phyloP scores from a whole-genome alignment of 2,113 vertebrate genomes.

The Geococcyx californianus region DNA sequence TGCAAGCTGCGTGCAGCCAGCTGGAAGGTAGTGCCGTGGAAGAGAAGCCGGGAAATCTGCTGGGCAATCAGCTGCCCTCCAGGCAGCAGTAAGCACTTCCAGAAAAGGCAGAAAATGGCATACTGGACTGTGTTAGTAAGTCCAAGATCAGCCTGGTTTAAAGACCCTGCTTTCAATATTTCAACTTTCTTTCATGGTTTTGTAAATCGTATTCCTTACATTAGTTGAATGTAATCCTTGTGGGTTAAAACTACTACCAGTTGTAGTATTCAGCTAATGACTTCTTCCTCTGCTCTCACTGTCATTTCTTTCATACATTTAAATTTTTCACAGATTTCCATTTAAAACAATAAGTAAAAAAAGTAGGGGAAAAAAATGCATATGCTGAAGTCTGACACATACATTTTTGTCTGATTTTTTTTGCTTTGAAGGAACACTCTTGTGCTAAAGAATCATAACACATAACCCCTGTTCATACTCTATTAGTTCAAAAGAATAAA shows the following conservation, averaged over 20 bases:
- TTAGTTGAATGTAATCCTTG: not conserved
- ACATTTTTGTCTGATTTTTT: not conserved
- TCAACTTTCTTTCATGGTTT: not conserved
- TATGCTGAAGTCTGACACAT: not conserved
- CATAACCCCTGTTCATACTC: not conserved
- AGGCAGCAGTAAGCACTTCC: not conserved
- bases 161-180: not conserved
- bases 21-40: not conserved
- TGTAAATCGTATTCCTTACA: not conserved
- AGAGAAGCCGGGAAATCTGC: not conserved
- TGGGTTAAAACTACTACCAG: not conserved
- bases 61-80: fast-evolving
- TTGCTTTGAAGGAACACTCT: not conserved
- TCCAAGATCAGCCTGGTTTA: not conserved
- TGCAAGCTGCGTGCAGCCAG: not conserved
- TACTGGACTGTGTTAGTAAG: not conserved
- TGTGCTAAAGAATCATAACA: not conserved
- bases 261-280: not conserved
- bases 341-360: not conserved
- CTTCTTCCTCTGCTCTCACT: not conserved
- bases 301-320: not conserved
- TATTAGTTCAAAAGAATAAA: conserved; percentile 57
- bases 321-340: not conserved
- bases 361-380: not conserved
- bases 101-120: not conserved